Evolutionary conservation across 2,888 invertebrate species (phyloP).

Genomic region (Plusia festucae): DNA sequence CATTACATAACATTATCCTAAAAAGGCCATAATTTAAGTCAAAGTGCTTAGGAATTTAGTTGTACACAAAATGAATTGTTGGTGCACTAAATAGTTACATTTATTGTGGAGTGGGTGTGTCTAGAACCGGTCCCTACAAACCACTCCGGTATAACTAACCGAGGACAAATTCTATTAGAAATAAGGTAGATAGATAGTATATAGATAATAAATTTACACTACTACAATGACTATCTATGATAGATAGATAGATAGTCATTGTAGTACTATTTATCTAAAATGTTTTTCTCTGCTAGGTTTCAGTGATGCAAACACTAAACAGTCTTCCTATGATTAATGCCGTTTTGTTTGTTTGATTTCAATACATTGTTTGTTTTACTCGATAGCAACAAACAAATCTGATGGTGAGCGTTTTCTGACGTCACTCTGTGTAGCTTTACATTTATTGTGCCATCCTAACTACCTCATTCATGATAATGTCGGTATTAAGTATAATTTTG

Average conservation of each 20-base stretch:
- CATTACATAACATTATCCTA: slow-evolving; percentile 10
- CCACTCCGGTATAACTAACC: slow-evolving; percentile 48
- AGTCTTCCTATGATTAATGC: slow-evolving; percentile 27
- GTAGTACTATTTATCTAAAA: not conserved
- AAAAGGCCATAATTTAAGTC: slow-evolving; percentile 13
- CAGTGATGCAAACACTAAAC: slow-evolving; percentile 19
- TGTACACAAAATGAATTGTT: slow-evolving; percentile 16
- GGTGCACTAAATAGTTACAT: slow-evolving; percentile 34
- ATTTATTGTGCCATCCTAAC: slow-evolving; percentile 12
- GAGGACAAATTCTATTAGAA: slow-evolving; percentile 47
- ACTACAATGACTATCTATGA: no score
- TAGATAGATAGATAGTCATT: no score
- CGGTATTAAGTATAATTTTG: not conserved
- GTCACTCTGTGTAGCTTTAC: slow-evolving; percentile 26
- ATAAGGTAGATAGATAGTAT: slow-evolving; percentile 9
- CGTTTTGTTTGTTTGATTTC: slow-evolving; percentile 30
- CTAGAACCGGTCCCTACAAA: slow-evolving; percentile 51
- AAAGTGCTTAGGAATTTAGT: slow-evolving; percentile 23
- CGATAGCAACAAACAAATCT: slow-evolving; percentile 30
- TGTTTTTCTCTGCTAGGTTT: not conserved
- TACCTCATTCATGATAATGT: slow-evolving; percentile 7
- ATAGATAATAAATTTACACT: not conserved
- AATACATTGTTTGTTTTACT: slow-evolving; percentile 27
- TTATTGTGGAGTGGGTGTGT: slow-evolving; percentile 55
- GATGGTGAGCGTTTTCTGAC: slow-evolving; percentile 35